These are phyloP conservation scores for Bombyx huttoni DNA, from an alignment of 2,888 invertebrate genomes.

Conservation along the genomic window DNA sequence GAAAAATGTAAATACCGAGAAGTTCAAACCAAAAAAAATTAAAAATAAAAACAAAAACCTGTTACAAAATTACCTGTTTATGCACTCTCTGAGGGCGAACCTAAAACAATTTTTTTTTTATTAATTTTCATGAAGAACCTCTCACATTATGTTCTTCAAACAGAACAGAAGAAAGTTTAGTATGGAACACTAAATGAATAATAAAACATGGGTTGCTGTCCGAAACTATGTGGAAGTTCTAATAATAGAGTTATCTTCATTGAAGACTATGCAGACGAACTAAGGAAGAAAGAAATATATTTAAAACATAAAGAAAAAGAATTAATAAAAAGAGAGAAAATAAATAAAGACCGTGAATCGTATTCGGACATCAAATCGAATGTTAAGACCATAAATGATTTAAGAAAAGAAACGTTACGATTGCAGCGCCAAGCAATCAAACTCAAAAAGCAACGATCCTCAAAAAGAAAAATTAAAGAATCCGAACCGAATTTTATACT, in stretches of 20 bases:
- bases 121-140: too few species aligned
- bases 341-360: conserved; percentile 11
- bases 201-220: background rate
- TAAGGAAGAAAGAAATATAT: conserved; percentile 12
- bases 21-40: too few species aligned
- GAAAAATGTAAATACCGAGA: too few species aligned
- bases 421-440: conserved; percentile 6
- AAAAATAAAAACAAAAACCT: too few species aligned
- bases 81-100: too few species aligned
- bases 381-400: conserved; percentile 1
- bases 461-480: conserved; percentile 5
- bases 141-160: too few species aligned
- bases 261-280: conserved; percentile 3
- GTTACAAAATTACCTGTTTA: too few species aligned
- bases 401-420: background rate
- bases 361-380: conserved; percentile 19
- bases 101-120: too few species aligned
- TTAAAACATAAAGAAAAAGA: conserved; percentile 18
- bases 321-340: conserved; percentile 13
- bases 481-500: background rate
- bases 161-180: too few species aligned
- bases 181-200: background rate
- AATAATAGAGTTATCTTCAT: background rate
- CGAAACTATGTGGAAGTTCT: background rate
- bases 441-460: conserved; percentile 6